A percentile compares a stretch with the other conserved stretches of the same genome.
Conservation (phyloP, 2,888 invertebrate species). For the Orchesellides sinensis region DNA sequence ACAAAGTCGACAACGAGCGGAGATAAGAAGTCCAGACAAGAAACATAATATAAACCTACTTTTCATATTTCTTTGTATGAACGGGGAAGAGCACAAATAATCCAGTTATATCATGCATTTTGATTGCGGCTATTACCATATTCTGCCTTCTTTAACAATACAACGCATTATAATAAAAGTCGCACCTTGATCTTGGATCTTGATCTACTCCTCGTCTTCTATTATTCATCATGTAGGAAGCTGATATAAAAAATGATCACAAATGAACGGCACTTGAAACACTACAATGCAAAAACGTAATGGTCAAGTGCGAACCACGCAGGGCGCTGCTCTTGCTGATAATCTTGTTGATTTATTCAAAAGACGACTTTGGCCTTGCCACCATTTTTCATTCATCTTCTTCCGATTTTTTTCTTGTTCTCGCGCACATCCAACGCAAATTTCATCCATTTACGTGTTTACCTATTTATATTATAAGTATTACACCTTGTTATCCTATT, state of each 20-base stretch:
- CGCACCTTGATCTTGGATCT: conserved; percentile 23
- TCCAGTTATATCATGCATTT: conserved; percentile 11
- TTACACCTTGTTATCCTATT: background rate
- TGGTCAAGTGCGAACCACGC: conserved; percentile 14
- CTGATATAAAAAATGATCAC: conserved; percentile 15
- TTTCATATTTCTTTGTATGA: background rate
- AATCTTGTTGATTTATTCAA: conserved; percentile 24
- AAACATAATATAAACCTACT: too few species aligned
- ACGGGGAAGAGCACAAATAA: background rate
- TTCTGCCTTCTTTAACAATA: too few species aligned
- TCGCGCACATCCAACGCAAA: background rate
- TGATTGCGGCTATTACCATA: too few species aligned
- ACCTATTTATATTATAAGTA: background rate
- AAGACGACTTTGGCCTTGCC: conserved; percentile 39
- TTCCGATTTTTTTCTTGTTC: conserved; percentile 48
- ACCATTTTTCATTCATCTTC: conserved; percentile 17
- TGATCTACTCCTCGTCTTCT: background rate
- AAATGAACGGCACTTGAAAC: background rate
- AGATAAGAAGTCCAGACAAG: background rate
- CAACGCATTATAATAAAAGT: conserved; percentile 29
- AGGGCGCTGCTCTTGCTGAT: conserved; percentile 4
- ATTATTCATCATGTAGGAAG: conserved; percentile 4
- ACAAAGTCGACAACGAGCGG: background rate
- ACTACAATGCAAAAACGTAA: background rate
- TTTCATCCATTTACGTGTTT: background rate